Evolutionary conservation across 1,140 invertebrate genomes (phyloP).

Genomic region (Lethrus apterus): DNA sequence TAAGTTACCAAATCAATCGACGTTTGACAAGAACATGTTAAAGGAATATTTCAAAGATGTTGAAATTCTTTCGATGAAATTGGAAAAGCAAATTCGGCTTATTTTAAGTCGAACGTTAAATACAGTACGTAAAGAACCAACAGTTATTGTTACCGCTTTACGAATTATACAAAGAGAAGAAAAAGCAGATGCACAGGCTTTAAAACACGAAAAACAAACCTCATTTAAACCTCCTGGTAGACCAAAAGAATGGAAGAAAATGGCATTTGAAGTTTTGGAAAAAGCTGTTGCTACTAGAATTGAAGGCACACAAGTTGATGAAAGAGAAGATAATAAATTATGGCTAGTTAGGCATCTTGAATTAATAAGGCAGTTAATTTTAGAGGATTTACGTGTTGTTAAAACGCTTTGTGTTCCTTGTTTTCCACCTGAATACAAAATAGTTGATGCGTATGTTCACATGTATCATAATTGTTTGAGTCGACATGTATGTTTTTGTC

Average conservation of each 20-base stretch:
- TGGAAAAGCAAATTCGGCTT: conserved; percentile 87
- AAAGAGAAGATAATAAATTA: conserved; percentile 84
- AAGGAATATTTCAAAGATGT: conserved; percentile 96
- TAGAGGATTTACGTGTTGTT: conserved; percentile 88
- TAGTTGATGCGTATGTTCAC: conserved; percentile 81
- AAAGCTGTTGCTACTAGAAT: conserved; percentile 76
- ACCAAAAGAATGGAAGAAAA: conserved; percentile 87
- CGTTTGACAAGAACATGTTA: conserved; percentile 82
- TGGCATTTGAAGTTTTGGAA: conserved; percentile 77
- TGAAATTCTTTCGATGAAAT: conserved; percentile 77
- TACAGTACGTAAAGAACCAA: conserved; percentile 90
- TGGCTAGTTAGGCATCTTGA: conserved; percentile 78
- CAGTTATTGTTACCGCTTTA: conserved; percentile 90
- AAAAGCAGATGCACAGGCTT: conserved; percentile 74
- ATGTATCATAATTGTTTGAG: conserved; percentile 92
- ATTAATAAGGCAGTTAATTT: conserved; percentile 75
- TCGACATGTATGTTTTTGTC: conserved; percentile 54
- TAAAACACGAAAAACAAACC: conserved; percentile 68
- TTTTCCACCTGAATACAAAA: conserved; percentile 93
- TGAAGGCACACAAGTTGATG: conserved; percentile 88
- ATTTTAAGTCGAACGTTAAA: conserved; percentile 86
- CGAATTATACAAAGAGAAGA: conserved; percentile 97
- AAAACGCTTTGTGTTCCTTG: conserved; percentile 89
- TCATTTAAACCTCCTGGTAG: conserved; percentile 89
- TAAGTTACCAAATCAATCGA: conserved; percentile 84